Conservation (phyloP, 2,113 vertebrate genomes). For the Austrofundulus limnaeus region DNA sequence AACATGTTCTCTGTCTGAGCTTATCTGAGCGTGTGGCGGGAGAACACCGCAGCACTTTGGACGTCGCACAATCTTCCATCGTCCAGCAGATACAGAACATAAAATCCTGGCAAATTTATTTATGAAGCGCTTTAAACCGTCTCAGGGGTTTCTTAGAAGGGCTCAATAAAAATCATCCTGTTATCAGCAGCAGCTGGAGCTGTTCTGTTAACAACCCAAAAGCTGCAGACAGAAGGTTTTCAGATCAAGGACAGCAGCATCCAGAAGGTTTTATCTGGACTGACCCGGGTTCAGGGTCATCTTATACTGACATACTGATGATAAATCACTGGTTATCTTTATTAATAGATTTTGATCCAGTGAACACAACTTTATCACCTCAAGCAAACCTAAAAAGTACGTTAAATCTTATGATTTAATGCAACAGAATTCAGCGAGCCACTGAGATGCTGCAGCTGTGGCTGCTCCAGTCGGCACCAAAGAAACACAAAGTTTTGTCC, state of each 20-base stretch:
- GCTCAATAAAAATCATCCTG: slow-evolving; percentile 29
- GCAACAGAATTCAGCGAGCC: no score
- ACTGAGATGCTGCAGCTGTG: no score
- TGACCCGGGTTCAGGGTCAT: neutral
- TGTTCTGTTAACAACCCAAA: accelerated
- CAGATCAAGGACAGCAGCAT: accelerated
- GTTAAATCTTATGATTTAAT: no score
- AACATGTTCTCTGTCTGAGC: slow-evolving; percentile 1
- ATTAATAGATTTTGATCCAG: no score
- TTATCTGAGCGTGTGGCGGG: slow-evolving; percentile 45
- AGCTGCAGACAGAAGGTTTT: neutral
- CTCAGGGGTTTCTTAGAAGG: neutral
- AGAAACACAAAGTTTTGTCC: neutral
- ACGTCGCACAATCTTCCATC: slow-evolving; percentile 25
- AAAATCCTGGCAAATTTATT: slow-evolving; percentile 26
- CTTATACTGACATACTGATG: neutral
- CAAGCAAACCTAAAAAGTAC: no score
- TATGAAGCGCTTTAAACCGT: slow-evolving; percentile 35
- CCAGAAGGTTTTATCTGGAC: neutral
- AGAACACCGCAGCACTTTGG: slow-evolving; percentile 51
- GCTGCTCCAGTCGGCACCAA: no score
- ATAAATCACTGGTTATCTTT: neutral
- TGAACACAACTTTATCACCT: no score
- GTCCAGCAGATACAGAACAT: slow-evolving; percentile 4
- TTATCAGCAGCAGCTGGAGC: slow-evolving; percentile 19